Evolutionary conservation across 1,140 invertebrate genomes (phyloP).

Genomic region (Atta colombica): DNA sequence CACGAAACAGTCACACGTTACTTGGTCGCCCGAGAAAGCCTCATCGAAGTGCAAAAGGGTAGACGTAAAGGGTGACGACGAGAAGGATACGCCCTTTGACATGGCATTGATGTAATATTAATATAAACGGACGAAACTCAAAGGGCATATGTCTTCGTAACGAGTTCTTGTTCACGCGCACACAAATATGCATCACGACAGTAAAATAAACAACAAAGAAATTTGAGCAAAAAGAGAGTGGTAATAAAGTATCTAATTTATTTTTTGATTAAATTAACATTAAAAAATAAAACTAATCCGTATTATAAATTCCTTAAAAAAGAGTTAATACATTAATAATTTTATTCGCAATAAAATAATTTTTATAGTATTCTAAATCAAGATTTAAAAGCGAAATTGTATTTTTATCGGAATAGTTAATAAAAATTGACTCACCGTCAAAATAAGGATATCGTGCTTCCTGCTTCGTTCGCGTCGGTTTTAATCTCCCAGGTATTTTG

Average conservation of each 20-base stretch:
- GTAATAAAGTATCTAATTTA: not conserved
- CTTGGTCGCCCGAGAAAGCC: slow-evolving; percentile 58
- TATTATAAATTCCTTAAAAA: not conserved
- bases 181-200: slow-evolving; percentile 55
- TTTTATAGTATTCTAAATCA: not conserved
- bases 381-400: not conserved
- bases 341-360: not conserved
- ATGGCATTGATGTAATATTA: slow-evolving; percentile 81
- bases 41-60: slow-evolving; percentile 63
- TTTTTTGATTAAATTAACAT: not conserved
- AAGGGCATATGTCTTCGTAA: slow-evolving; percentile 75
- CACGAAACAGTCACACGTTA: slow-evolving; percentile 51
- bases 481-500: slow-evolving; percentile 13
- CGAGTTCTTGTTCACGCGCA: slow-evolving; percentile 76
- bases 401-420: not conserved
- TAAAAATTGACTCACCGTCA: not conserved
- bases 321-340: not conserved
- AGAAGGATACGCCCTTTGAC: slow-evolving; percentile 74
- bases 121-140: slow-evolving; percentile 78
- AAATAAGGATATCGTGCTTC: not conserved
- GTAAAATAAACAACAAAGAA: slow-evolving; percentile 62
- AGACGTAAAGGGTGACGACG: slow-evolving; percentile 25
- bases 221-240: not conserved
- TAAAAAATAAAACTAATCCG: not conserved
- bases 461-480: not conserved